Evolutionary conservation across 1,140 invertebrate genomes (phyloP).

Genomic region (Oreohelix idahoensis): DNA sequence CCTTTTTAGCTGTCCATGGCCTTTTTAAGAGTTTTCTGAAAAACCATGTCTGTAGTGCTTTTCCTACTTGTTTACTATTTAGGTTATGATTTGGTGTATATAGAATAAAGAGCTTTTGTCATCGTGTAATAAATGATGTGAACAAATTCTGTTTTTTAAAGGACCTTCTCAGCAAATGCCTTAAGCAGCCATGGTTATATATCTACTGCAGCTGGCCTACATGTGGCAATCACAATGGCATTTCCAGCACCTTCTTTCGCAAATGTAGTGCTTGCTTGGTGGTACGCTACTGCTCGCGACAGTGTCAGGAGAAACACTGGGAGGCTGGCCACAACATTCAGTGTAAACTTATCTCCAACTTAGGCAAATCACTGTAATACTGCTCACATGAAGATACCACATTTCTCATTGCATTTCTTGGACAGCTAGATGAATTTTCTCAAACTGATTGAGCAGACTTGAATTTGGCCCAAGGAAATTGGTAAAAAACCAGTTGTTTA

Average conservation of each 20-base stretch:
- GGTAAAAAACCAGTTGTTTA: too few relatives aligned
- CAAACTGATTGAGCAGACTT: too few relatives aligned
- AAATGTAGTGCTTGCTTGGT: constrained; percentile 55
- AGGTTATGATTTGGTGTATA: too few relatives aligned
- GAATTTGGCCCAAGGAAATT: too few relatives aligned
- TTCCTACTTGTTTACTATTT: too few relatives aligned
- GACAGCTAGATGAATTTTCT: too few relatives aligned
- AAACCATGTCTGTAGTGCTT: too few relatives aligned
- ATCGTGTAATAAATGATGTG: too few relatives aligned
- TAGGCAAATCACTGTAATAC: constrained; percentile 25
- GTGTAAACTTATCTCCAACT: constrained; percentile 39
- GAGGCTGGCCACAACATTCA: constrained; percentile 49
- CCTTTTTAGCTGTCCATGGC: too few relatives aligned
- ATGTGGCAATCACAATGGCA: constrained; percentile 46
- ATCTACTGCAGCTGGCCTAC: constrained; percentile 46
- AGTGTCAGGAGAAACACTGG: constrained; percentile 61
- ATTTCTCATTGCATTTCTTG: too few relatives aligned
- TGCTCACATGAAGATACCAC: neutral
- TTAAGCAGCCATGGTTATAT: constrained; percentile 16
- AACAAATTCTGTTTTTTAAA: neutral
- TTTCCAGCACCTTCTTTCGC: constrained; percentile 40
- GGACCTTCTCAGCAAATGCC: constrained; percentile 14
- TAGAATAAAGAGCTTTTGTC: too few relatives aligned
- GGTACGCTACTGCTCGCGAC: constrained; percentile 52
- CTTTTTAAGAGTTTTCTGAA: too few relatives aligned